Conservation (phyloP, 1,140 invertebrate species). For the Ganaspis sp. region DNA sequence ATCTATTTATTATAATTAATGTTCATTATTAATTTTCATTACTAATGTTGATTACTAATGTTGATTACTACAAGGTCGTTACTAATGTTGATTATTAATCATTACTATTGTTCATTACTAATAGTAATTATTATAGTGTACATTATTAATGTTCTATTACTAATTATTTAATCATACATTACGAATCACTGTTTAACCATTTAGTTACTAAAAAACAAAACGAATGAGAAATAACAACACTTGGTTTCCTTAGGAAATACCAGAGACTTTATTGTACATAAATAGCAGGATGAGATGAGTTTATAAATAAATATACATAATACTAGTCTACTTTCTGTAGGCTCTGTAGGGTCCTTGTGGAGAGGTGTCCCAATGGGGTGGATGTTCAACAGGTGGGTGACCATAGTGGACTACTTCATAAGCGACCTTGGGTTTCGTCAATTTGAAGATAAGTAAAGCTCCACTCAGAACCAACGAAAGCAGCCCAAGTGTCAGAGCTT, state of each 20-base stretch:
- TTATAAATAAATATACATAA: slow-evolving; percentile 52
- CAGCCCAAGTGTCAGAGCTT: slow-evolving; percentile 89
- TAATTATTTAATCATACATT: no score
- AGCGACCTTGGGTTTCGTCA: slow-evolving; percentile 87
- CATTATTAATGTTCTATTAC: no score
- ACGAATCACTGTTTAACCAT: no score
- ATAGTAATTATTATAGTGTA: no score
- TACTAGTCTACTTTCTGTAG: slow-evolving; percentile 65
- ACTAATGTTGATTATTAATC: no score
- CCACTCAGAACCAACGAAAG: slow-evolving; percentile 87
- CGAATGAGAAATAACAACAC: not conserved
- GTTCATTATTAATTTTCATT: no score
- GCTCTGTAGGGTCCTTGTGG: slow-evolving; percentile 80
- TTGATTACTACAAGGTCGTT: no score
- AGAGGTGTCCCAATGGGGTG: slow-evolving; percentile 80
- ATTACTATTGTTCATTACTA: no score
- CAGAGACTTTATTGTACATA: slow-evolving; percentile 28
- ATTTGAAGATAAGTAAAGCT: slow-evolving; percentile 89
- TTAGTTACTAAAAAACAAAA: no score
- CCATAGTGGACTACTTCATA: slow-evolving; percentile 91
- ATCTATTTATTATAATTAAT: no score
- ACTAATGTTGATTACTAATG: no score
- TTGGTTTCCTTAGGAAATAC: slow-evolving; percentile 25
- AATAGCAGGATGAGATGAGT: slow-evolving; percentile 44
- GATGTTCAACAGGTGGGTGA: slow-evolving; percentile 85